Base-by-base conservation (phyloP, 2,113 vertebrate species). In the Chaetorhynchus papuensis region DNA sequence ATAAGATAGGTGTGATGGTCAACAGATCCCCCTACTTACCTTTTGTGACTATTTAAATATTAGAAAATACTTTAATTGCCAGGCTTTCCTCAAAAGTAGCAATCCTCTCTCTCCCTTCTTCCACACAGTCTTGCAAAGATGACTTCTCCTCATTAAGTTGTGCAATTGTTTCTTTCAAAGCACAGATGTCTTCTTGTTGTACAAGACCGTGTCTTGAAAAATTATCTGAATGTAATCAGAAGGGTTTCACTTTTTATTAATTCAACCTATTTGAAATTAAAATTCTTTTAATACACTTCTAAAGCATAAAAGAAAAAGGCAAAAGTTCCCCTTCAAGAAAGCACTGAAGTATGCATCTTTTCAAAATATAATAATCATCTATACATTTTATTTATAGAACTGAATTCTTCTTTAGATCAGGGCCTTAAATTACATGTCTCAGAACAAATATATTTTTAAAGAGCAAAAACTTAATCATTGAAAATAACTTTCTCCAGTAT, bases 21-120 rank as follows among this genome's bases (percentile, higher is more conserved):
- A 90, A 50, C 8, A 89, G 39, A 84, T 80, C 21, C 19, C 26
- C 39, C 56, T 52, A 4, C 70, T 56, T 80, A 83, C 19, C 26
- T 81, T 69, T 49, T 60, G 33, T 35, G 23, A 60, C 65, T 41
- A 24, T 72, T 35, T 42, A 57, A 28, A 63, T 77, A 69, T 87
- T 83, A 94, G 28, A 93, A 97, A 95, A 91, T 97, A 98, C 97
- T 97, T 98, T 98, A 89, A 95, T 77, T 78, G 86, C 78, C 86
- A 98, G 96, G 65, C 82, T 98, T 91, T 97, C 94, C 95, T 98
- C 97, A 71, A 98, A 95, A 75, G 95, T 59, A 78, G 92, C 84
- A 75, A 98, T 98, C 81, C 97, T 97, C 69, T 97, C 96, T 78
- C 79, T 95, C 94, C 97, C 98, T 96, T 98, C 97, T 96, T 98